Base-by-base conservation (phyloP, 2,113 vertebrate species). In the Istiophorus platypterus region DNA sequence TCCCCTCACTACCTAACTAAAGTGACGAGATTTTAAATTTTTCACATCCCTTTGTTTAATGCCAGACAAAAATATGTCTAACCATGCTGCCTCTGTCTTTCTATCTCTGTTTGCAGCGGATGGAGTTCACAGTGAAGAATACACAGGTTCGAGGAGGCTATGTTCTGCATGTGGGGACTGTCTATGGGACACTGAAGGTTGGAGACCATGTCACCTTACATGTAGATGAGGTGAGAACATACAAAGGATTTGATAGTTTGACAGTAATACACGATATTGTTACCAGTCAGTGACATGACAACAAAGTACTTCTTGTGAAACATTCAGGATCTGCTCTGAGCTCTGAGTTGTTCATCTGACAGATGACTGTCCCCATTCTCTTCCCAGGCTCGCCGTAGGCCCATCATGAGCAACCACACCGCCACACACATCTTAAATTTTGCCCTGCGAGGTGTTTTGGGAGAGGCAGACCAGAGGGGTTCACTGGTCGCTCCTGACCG, bases 381-480 rank as follows among this genome's bases (percentile, higher is more conserved):
- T 20, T 13, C 56, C 56, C 85, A 99, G 98, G 91, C 96, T 2
- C 96, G 97, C 15, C 95, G 98, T 1, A 94, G 96, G 85, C 96
- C 96, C 0, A 91, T 99, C 89, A 99, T 99, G 98, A 99, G 96
- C 92, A 99, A 99, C 94, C 98, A 99, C 93, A 99, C 98, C 0
- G 96, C 96, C 47, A 99, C 98, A 0, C 98, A 99, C 95, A 97
- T 99, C 87, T 93, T 99, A 57, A 99, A 99, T 96, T 99, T 98
- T 0, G 97, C 97, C 61, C 89, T 99, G 88, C 96, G 97, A 37
- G 94, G 94, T 0, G 97, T 99, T n/a, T 86, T 99, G 56, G 98
- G 98, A 0, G 98, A 99, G 82, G 98, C 98, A 0, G 98, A 99
- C 88, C 98, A 99, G 94, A 95, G 96, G 41, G 98, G 98, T 0